A percentile compares a stretch with the other conserved stretches of the same genome.
Conservation (phyloP, 2,888 invertebrate species). For the Orchesellides sinensis region DNA sequence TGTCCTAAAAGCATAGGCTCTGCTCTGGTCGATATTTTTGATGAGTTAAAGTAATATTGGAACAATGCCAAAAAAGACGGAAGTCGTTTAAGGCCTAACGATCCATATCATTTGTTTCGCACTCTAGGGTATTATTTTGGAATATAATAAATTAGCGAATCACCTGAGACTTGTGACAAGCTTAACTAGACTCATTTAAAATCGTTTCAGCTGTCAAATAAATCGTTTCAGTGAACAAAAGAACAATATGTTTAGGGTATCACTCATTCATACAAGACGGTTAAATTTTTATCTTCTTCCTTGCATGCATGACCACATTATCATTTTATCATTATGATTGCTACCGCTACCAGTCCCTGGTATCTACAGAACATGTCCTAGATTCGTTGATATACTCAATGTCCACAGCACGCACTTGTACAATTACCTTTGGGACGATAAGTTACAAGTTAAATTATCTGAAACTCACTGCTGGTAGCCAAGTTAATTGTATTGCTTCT, state of each 20-base stretch:
- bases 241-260: constrained; percentile 18
- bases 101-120: constrained; percentile 30
- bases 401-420: constrained; percentile 11
- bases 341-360: background rate
- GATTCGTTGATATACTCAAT: background rate
- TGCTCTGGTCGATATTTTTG: too few relatives aligned
- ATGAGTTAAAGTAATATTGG: constrained; percentile 3
- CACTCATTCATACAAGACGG: background rate
- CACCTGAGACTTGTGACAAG: constrained; percentile 28
- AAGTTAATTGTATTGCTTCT: background rate
- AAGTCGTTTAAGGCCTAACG: constrained; percentile 31
- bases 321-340: background rate
- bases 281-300: background rate
- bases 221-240: constrained; percentile 36
- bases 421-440: constrained; percentile 1
- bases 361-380: background rate
- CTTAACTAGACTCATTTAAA: constrained; percentile 24
- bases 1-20: constrained; percentile 11
- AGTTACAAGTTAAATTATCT: background rate
- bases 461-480: constrained; percentile 15
- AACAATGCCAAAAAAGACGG: constrained; percentile 46
- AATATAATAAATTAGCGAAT: constrained; percentile 12
- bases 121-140: background rate
- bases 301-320: constrained; percentile 25
- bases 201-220: constrained; percentile 40